These are phyloP conservation scores for Homarus americanus DNA, from an alignment of 1,140 invertebrate species.

Conservation along the genomic window DNA sequence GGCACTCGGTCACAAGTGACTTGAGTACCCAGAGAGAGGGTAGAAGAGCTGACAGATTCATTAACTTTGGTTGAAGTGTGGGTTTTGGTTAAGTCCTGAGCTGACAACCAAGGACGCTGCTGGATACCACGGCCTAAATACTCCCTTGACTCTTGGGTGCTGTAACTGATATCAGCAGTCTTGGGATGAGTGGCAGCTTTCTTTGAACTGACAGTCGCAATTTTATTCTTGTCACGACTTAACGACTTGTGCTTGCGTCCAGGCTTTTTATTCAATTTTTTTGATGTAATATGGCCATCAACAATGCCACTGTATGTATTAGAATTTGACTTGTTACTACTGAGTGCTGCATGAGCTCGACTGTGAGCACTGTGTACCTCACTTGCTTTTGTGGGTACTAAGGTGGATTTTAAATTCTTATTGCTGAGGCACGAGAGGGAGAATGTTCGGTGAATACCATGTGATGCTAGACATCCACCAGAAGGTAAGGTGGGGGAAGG, in stretches of 20 bases:
- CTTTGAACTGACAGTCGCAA: not conserved
- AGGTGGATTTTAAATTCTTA: not conserved
- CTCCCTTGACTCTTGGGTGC: not conserved
- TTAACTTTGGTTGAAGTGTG: too few relatives aligned
- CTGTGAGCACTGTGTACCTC: not conserved
- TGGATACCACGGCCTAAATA: not conserved
- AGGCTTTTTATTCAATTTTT: not conserved
- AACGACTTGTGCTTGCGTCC: not conserved
- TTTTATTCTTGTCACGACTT: not conserved
- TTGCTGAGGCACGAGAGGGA: not conserved
- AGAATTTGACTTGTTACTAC: not conserved
- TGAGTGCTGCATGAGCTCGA: not conserved
- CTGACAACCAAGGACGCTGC: not conserved
- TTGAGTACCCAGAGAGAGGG: not conserved
- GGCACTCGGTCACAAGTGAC: not conserved
- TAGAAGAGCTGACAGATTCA: not conserved
- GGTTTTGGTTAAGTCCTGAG: not conserved
- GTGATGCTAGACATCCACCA: not conserved
- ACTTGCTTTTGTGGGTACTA: not conserved
- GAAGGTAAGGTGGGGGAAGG: not conserved
- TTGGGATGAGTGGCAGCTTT: not conserved
- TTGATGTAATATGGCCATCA: not conserved
- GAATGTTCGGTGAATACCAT: not conserved
- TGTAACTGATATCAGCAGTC: not conserved
- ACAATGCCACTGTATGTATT: not conserved